Conservation (phyloP, 2,113 vertebrate species). For the Athene cunicularia region DNA sequence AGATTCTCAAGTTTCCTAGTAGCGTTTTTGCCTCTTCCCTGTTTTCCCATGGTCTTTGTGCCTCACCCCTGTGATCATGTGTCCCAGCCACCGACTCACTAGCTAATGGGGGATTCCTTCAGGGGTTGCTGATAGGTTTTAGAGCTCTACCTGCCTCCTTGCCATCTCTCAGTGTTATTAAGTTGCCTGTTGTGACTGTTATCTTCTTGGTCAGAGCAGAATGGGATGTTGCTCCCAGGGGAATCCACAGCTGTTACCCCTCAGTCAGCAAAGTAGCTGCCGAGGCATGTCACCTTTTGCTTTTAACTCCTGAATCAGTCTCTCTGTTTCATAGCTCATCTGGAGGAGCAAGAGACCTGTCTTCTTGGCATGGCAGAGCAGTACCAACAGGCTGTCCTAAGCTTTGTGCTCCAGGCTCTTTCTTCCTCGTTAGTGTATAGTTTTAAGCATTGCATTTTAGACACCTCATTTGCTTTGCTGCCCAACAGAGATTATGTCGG, state of each 20-base stretch:
- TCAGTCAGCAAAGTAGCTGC: constrained; percentile 51
- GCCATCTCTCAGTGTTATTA: not conserved
- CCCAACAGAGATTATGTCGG: constrained; percentile 29
- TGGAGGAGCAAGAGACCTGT: not conserved
- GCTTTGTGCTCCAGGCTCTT: constrained; percentile 12
- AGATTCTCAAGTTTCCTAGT: not conserved
- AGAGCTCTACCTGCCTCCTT: not conserved
- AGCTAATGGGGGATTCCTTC: not conserved
- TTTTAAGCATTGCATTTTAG: constrained; percentile 29
- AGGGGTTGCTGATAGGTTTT: not conserved
- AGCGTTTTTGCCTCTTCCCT: not conserved
- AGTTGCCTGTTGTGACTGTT: constrained; percentile 8
- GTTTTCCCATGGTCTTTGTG: not conserved
- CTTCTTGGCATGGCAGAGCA: not conserved
- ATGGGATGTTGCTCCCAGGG: constrained; percentile 3
- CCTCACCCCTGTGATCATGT: not conserved
- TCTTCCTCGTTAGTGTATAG: not conserved
- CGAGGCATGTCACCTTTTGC: not conserved
- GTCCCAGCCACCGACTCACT: not conserved
- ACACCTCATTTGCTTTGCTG: constrained; percentile 57
- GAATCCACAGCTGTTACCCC: constrained; percentile 36
- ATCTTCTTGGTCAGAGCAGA: not conserved
- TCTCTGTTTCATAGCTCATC: accelerated
- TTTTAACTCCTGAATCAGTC: not conserved
- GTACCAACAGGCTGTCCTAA: not conserved